Evolutionary conservation across 2,113 vertebrate species (phyloP), one percentile per base, ranked within the genome.

Genomic region (Ochotona curzoniae): DNA sequence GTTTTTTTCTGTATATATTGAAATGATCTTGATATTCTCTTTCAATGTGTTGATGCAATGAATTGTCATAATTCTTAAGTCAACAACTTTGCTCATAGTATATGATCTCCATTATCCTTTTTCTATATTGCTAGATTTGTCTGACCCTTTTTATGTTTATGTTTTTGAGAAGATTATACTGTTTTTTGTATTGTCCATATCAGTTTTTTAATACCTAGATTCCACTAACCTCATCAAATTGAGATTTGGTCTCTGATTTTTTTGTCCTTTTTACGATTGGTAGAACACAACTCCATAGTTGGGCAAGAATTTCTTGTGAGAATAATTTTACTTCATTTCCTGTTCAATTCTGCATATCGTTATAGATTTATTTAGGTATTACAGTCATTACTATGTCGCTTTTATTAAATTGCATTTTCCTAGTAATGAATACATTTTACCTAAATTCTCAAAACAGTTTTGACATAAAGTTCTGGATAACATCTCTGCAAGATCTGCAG

Each of bases 261-360:
- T 51, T 81, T 35, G 35, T n/a, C 32, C 78, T 80, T 73, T n/a
- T 94, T 35, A 18, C 93, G 66, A 78, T 88, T 85, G 64, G 23
- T 83, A 75, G 60, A 89, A 80, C 51, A 90, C 8, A 32, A 21
- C 60, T 78, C 38, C 80, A 94, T 47, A 51, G 63, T 35, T 49
- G 79, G 70, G 61, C 49, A 23, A 79, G 35, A 61, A 47, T 90
- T 81, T 87, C 38, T 80, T 87, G 21, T 73, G 12, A 94, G 25
- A 80, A 89, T 35, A 13, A 23, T 82, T 83, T 94, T 44, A 44
- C 38, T 44, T 89, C 38, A 47, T 71, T 94, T 93, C 87, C 81
- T 61, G 23, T 83, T 91, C 60, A 93, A 5, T 93, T 91, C 69
- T 47, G 95, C 89, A 89, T 93, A 75, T 95, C 89, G 64, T 86